phyloP scores from a whole-genome alignment of 1,140 invertebrate genomes.

The Solenopsis fugax region DNA sequence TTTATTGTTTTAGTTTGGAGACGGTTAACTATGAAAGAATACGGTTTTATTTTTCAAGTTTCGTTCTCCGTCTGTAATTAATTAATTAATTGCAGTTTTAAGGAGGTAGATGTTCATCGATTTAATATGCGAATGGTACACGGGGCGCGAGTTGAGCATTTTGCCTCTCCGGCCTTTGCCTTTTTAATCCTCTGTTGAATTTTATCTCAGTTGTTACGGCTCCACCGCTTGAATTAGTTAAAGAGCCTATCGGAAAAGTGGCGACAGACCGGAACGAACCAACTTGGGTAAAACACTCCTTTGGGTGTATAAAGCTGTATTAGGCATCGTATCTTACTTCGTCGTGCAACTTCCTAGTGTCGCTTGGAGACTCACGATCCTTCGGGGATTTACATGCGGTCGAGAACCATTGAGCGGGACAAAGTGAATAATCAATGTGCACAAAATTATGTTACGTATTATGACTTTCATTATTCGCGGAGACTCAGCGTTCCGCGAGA shows the following conservation, averaged over 20 bases:
- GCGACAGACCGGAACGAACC: slow-evolving; percentile 77
- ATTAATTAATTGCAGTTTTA: slow-evolving; percentile 44
- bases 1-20: not conserved
- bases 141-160: slow-evolving; percentile 7
- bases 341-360: slow-evolving; percentile 56
- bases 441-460: slow-evolving; percentile 62
- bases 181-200: slow-evolving; percentile 73
- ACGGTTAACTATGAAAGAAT: not conserved
- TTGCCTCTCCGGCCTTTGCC: slow-evolving; percentile 20
- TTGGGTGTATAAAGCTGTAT: slow-evolving; percentile 76
- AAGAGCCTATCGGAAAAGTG: slow-evolving; percentile 79
- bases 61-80: slow-evolving; percentile 2
- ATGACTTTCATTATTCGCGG: slow-evolving; percentile 60
- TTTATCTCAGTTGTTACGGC: slow-evolving; percentile 57
- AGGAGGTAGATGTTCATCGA: not conserved
- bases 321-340: slow-evolving; percentile 57
- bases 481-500: slow-evolving; percentile 2
- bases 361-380: slow-evolving; percentile 58
- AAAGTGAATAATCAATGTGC: slow-evolving; percentile 75
- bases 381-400: slow-evolving; percentile 72
- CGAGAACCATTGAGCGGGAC: slow-evolving; percentile 66
- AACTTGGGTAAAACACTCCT: slow-evolving; percentile 77
- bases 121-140: slow-evolving; percentile 31
- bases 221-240: slow-evolving; percentile 77
- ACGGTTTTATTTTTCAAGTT: slow-evolving; percentile 11